These are phyloP conservation scores for Rostratula benghalensis DNA, from an alignment of 2,113 vertebrate genomes.

Conservation along the genomic window DNA sequence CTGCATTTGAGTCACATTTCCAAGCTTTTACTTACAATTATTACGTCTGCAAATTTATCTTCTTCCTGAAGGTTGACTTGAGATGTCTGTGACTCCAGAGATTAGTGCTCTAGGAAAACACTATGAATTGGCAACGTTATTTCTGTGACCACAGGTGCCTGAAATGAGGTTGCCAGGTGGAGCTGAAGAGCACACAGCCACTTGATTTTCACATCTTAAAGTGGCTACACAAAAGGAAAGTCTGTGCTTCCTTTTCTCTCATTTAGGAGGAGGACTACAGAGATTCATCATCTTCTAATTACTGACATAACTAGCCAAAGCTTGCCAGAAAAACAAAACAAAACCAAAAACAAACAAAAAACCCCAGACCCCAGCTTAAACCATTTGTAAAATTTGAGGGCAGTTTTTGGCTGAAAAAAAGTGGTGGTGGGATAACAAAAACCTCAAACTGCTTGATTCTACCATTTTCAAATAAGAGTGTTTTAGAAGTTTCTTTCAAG, in stretches of 20 bases:
- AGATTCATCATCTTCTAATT: background rate
- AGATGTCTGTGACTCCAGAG: background rate
- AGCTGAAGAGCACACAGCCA: background rate
- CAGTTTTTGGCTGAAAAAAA: background rate
- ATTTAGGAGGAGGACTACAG: background rate
- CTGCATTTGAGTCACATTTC: background rate
- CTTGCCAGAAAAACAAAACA: background rate
- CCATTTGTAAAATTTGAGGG: background rate
- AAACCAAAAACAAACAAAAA: background rate
- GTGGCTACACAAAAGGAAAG: background rate
- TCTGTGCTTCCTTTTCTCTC: background rate
- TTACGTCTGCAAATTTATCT: background rate
- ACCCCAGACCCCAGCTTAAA: no score
- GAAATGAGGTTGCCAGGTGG: background rate
- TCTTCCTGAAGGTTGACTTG: background rate
- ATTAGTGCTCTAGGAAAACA: background rate
- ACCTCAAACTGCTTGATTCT: background rate
- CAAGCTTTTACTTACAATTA: background rate
- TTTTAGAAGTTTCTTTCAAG: background rate
- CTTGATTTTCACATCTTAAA: background rate
- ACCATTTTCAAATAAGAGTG: background rate
- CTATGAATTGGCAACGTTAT: background rate
- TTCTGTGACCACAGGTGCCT: background rate
- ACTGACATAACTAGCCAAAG: background rate
- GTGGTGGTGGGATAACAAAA: background rate